phyloP scores from a whole-genome alignment of 2,113 vertebrate genomes.

The Petroica traversi region DNA sequence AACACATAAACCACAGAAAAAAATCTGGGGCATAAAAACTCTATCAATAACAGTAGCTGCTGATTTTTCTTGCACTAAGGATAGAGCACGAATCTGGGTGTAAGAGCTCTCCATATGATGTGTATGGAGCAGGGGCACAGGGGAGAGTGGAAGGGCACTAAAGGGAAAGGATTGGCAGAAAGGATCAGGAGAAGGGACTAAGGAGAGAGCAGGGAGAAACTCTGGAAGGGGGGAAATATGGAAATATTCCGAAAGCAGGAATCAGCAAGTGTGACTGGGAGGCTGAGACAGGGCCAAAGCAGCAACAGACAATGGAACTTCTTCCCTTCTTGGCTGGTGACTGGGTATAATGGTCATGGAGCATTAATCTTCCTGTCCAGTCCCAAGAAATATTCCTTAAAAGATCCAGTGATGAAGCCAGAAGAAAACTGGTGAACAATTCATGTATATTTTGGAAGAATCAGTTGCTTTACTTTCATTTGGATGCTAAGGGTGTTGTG shows the following conservation, averaged over 20 bases:
- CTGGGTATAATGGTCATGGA: background rate
- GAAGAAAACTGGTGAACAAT: background rate
- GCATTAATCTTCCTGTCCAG: background rate
- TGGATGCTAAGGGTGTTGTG: background rate
- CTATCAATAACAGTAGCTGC: background rate
- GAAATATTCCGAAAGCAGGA: background rate
- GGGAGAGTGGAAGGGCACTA: background rate
- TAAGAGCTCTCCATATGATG: accelerated
- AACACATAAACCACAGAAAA: background rate
- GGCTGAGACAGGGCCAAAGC: background rate
- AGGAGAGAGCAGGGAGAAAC: background rate
- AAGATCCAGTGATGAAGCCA: background rate
- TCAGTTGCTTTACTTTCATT: background rate
- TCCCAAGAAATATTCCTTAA: background rate
- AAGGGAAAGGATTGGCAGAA: background rate
- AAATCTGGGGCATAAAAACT: background rate
- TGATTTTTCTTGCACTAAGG: background rate
- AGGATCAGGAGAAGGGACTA: background rate
- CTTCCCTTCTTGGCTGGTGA: accelerated
- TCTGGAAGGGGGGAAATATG: accelerated
- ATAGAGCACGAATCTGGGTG: background rate
- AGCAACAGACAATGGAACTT: background rate
- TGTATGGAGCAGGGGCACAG: accelerated
- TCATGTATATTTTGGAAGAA: background rate
- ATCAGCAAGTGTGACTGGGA: background rate